Conservation (phyloP, 2,888 invertebrate species). For the Rotaria macrura region DNA sequence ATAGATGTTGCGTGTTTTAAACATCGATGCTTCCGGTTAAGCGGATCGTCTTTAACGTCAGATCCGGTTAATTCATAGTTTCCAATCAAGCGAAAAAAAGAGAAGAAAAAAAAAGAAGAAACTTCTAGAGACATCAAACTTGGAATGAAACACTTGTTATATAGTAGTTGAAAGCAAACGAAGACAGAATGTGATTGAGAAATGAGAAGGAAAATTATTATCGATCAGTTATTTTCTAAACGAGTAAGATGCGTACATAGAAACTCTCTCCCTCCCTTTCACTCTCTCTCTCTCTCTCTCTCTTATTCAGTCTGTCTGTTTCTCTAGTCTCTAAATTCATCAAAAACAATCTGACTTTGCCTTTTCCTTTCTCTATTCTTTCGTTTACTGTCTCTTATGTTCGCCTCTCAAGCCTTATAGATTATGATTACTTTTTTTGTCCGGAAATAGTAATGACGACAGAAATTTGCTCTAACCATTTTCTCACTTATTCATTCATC, state of each 20-base stretch:
- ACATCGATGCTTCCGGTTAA: not conserved
- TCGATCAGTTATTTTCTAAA: not conserved
- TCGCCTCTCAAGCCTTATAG: not conserved
- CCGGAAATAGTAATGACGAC: not conserved
- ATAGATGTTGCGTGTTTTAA: not conserved
- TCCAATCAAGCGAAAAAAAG: not conserved
- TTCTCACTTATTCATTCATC: not conserved
- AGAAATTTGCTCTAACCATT: not conserved
- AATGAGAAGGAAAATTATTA: not conserved
- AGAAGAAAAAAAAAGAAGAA: not conserved
- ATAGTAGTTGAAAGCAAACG: not conserved
- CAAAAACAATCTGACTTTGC: too few relatives aligned
- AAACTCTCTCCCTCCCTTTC: not conserved
- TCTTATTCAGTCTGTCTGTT: too few relatives aligned
- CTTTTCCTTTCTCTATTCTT: too few relatives aligned
- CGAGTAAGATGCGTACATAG: not conserved
- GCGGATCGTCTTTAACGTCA: not conserved
- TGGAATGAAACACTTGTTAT: not conserved
- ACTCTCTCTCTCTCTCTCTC: too few relatives aligned
- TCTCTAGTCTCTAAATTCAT: not conserved
- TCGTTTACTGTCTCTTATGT: not conserved
- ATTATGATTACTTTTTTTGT: constrained; percentile 3
- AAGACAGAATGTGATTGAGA: not conserved
- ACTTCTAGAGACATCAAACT: too few relatives aligned
- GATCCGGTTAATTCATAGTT: not conserved